phyloP scores from a whole-genome alignment of 2,888 invertebrate species.

The Sussaba pulchella region DNA sequence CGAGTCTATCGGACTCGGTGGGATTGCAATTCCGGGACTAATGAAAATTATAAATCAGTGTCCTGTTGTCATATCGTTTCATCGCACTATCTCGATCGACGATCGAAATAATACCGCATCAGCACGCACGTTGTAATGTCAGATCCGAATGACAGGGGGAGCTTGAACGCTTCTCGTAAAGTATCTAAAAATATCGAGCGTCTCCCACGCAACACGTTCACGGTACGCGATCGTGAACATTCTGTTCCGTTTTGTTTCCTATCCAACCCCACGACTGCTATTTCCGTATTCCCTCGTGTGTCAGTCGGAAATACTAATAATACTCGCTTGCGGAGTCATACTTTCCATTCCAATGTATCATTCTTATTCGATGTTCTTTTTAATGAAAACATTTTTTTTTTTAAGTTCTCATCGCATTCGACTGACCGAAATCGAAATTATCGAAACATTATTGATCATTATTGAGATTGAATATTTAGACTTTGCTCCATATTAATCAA shows the following conservation, averaged over 20 bases:
- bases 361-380: background rate
- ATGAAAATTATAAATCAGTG: too few relatives aligned
- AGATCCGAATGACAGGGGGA: background rate
- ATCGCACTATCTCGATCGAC: too few relatives aligned
- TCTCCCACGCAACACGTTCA: conserved; percentile 16
- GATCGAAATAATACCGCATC: background rate
- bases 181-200: conserved; percentile 47
- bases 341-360: background rate
- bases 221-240: conserved; percentile 22
- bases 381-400: too few relatives aligned
- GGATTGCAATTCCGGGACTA: too few relatives aligned
- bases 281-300: conserved; percentile 15
- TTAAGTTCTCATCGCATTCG: too few relatives aligned
- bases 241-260: background rate
- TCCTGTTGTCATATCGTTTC: background rate
- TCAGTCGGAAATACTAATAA: background rate
- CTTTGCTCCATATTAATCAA: too few relatives aligned
- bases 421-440: too few relatives aligned
- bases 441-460: too few relatives aligned
- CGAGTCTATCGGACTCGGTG: background rate
- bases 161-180: conserved; percentile 34
- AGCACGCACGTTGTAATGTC: background rate
- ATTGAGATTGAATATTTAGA: too few relatives aligned
- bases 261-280: conserved; percentile 3
- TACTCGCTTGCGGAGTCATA: background rate